A percentile compares a stretch with the other conserved stretches of the same genome.
These are phyloP conservation scores for Bombus pyrosoma DNA, from an alignment of 1,140 invertebrate species.

Conservation along the genomic window DNA sequence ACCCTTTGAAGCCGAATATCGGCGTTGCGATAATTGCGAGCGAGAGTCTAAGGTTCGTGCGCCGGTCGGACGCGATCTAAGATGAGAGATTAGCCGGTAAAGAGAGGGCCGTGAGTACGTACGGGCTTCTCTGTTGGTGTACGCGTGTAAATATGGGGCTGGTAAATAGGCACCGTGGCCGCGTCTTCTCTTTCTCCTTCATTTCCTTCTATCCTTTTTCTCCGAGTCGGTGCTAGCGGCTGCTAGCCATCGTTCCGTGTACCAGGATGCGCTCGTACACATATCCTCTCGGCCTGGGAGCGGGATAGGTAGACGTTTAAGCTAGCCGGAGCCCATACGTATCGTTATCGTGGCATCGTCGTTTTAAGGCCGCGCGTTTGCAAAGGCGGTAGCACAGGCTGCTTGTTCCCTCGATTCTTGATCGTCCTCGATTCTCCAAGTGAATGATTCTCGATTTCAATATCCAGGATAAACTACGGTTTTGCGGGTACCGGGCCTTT, in stretches of 20 bases:
- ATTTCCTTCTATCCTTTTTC: not conserved
- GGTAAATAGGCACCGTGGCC: conserved; percentile 61
- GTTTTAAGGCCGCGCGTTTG: conserved; percentile 47
- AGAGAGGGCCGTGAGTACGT: conserved; percentile 59
- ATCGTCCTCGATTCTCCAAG: not conserved
- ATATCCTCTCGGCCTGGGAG: conserved; percentile 1
- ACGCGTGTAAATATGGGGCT: conserved; percentile 68
- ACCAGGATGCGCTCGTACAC: conserved; percentile 53
- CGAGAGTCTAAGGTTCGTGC: conserved; percentile 45
- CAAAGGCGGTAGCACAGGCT: conserved; percentile 17
- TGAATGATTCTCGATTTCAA: not conserved
- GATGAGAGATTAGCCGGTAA: conserved; percentile 75
- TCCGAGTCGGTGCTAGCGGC: conserved; percentile 8
- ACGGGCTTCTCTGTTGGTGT: conserved; percentile 17
- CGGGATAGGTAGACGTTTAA: conserved; percentile 36
- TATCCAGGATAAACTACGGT: no score
- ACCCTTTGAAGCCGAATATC: conserved; percentile 52
- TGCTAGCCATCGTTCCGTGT: conserved; percentile 30
- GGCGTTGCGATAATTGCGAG: conserved; percentile 51
- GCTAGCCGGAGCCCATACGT: conserved; percentile 50
- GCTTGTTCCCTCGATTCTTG: not conserved
- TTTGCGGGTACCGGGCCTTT: no score
- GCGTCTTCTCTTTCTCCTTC: not conserved
- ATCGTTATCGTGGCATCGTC: conserved; percentile 62
- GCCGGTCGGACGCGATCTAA: conserved; percentile 65